A percentile compares a stretch with the other conserved stretches of the same genome.
These are phyloP conservation scores for Helarctos malayanus DNA, from an alignment of 2,797 vertebrate species.

Conservation along the genomic window DNA sequence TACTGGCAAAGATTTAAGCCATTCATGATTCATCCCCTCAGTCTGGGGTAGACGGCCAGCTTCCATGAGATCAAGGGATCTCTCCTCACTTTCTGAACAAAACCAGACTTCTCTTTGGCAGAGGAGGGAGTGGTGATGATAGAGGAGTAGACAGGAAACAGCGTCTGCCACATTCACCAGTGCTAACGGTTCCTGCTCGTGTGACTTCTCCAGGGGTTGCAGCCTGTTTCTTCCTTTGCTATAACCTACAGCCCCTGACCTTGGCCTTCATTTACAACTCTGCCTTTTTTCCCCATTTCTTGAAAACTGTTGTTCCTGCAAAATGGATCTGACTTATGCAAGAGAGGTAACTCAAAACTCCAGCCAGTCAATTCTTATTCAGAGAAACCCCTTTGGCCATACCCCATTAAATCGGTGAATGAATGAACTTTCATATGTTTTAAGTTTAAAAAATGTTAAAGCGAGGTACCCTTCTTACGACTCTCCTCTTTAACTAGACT, in stretches of 20 bases:
- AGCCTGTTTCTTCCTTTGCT: neutral
- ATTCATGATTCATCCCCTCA: neutral
- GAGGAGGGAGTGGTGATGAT: neutral
- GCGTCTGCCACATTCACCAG: neutral
- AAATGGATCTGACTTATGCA: neutral
- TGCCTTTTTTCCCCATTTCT: neutral
- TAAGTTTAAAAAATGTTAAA: slow-evolving; percentile 12
- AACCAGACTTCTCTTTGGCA: neutral
- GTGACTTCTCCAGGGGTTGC: neutral
- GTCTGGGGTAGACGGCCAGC: neutral
- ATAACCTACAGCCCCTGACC: neutral
- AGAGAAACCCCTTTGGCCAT: neutral
- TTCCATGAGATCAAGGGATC: neutral
- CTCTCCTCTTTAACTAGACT: neutral
- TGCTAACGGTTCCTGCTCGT: neutral
- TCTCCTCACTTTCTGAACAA: neutral
- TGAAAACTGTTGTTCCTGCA: neutral
- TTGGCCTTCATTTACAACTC: neutral
- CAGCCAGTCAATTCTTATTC: neutral
- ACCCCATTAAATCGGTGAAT: neutral
- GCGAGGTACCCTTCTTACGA: slow-evolving; percentile 20
- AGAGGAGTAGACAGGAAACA: neutral
- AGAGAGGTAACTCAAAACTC: neutral
- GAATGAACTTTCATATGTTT: neutral
- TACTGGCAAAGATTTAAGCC: slow-evolving; percentile 26